Percentiles rank a stretch among this genome's conserved stretches.
phyloP scores from a whole-genome alignment of 2,797 vertebrate genomes.

The Danionella dracula region DNA sequence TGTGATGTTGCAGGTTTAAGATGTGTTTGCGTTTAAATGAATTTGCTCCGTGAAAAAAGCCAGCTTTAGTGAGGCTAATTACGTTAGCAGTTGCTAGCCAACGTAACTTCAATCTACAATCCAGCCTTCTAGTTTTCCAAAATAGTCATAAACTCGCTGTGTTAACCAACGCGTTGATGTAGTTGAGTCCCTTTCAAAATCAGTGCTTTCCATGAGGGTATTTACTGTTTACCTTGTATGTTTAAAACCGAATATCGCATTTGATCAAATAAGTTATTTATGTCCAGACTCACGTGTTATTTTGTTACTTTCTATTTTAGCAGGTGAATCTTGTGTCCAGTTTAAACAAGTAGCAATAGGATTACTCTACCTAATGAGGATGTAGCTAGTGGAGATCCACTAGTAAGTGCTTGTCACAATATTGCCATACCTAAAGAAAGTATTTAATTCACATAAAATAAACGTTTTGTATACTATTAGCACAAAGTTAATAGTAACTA shows the following conservation, averaged over 20 bases:
- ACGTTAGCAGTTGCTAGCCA: conserved; percentile 20
- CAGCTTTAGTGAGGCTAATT: not conserved
- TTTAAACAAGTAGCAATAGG: conserved; percentile 17
- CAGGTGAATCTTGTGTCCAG: not conserved
- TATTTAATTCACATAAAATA: too few species aligned
- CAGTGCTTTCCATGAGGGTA: not conserved
- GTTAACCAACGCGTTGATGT: too few species aligned
- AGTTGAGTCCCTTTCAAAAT: too few species aligned
- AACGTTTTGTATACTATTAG: too few species aligned
- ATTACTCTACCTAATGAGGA: conserved; percentile 49
- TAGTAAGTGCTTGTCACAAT: conserved; percentile 34
- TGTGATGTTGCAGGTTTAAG: too few species aligned
- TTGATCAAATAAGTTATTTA: too few species aligned
- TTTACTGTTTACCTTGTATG: too few species aligned
- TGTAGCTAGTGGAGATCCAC: conserved; percentile 40
- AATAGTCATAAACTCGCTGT: too few species aligned
- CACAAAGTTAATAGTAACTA: too few species aligned
- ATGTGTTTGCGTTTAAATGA: not conserved
- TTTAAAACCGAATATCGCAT: too few species aligned
- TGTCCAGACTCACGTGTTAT: not conserved
- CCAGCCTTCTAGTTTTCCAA: too few species aligned
- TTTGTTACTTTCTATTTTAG: not conserved
- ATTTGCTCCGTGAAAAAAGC: not conserved
- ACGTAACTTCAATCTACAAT: not conserved
- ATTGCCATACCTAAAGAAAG: not conserved